Percentiles rank a stretch among this genome's conserved stretches.
phyloP scores from a whole-genome alignment of 2,113 vertebrate species.

The Bucco capensis region DNA sequence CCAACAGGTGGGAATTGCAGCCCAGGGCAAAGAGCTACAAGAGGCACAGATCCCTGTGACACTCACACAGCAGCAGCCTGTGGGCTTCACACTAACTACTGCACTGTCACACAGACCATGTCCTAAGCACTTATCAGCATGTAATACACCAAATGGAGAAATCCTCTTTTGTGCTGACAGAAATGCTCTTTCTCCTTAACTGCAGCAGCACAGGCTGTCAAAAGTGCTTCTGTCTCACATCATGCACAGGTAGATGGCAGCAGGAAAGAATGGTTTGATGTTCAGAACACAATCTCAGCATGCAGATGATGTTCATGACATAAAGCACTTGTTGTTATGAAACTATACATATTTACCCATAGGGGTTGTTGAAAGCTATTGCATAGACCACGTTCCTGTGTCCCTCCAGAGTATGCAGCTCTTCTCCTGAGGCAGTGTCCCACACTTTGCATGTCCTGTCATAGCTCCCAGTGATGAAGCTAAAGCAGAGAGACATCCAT shows the following conservation, averaged over 20 bases:
- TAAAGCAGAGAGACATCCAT: slow-evolving; percentile 43
- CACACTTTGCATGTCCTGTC: slow-evolving; percentile 94
- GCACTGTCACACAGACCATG: neutral
- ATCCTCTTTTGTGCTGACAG: neutral
- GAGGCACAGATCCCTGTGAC: neutral
- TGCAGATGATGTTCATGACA: no score
- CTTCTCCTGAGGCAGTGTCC: slow-evolving; percentile 87
- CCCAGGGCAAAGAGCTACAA: neutral
- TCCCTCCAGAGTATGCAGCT: slow-evolving; percentile 82
- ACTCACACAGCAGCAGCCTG: neutral
- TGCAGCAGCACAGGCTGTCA: neutral
- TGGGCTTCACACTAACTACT: neutral
- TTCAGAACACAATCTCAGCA: neutral
- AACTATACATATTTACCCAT: slow-evolving; percentile 86
- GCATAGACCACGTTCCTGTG: slow-evolving; percentile 93
- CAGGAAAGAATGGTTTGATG: neutral
- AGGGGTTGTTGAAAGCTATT: slow-evolving; percentile 95
- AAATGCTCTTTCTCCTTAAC: neutral
- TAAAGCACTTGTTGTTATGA: no score
- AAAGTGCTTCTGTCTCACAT: neutral
- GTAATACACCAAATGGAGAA: neutral
- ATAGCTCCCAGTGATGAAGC: slow-evolving; percentile 96
- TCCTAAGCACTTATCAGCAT: neutral
- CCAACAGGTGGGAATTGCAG: neutral
- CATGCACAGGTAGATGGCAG: neutral